Conservation (phyloP, 2,888 invertebrate genomes). For the Helleia helle region DNA sequence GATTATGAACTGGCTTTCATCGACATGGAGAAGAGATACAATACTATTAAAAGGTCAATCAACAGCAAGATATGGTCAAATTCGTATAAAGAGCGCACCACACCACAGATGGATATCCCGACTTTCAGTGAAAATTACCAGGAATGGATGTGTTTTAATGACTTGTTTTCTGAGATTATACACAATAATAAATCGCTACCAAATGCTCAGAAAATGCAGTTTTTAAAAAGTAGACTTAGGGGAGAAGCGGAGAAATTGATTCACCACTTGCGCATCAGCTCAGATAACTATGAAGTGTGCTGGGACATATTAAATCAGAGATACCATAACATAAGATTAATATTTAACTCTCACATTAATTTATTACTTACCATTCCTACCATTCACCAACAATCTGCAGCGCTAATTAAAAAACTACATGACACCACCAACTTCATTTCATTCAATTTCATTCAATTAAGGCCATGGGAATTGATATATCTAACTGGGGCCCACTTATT, state of each 20-base stretch:
- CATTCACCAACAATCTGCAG: neutral
- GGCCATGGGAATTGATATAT: slow-evolving; percentile 3
- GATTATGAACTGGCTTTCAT: neutral
- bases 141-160: neutral
- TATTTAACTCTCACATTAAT: neutral
- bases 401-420: slow-evolving; percentile 1
- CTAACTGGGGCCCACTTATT: slow-evolving; percentile 14
- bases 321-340: slow-evolving; percentile 1
- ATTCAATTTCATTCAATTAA: slow-evolving; percentile 6
- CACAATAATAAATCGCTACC: neutral
- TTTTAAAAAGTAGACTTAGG: slow-evolving; percentile 4
- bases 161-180: neutral
- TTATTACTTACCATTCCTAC: neutral
- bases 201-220: slow-evolving; percentile 2
- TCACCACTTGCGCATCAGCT: neutral
- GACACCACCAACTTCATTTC: slow-evolving; percentile 7
- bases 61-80: neutral
- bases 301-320: neutral
- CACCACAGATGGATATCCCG: neutral
- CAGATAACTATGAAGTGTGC: neutral
- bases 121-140: neutral
- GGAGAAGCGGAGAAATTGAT: slow-evolving; percentile 7
- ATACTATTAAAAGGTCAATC: neutral
- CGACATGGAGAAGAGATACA: neutral
- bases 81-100: neutral